Percentiles rank a stretch among this genome's conserved stretches.
These are phyloP conservation scores for Drosophila varians DNA, from an alignment of 1,140 invertebrate species.

Conservation along the genomic window DNA sequence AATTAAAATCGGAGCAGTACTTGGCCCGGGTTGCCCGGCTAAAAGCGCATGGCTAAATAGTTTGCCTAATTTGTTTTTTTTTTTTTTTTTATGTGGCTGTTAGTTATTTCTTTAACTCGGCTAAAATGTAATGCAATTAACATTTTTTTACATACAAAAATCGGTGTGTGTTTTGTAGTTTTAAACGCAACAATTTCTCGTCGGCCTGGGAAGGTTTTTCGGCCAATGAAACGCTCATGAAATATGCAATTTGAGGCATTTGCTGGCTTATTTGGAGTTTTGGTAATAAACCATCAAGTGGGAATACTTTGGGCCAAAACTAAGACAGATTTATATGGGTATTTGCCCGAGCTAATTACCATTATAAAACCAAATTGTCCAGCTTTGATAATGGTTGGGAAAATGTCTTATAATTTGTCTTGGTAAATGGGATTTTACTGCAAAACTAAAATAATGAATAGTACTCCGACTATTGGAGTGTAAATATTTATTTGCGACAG, in stretches of 20 bases:
- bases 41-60: slow-evolving; percentile 69
- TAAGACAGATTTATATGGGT: slow-evolving; percentile 35
- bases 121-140: slow-evolving; percentile 75
- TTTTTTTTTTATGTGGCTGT: slow-evolving; percentile 22
- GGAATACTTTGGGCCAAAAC: slow-evolving; percentile 31
- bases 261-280: slow-evolving; percentile 23
- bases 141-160: slow-evolving; percentile 50
- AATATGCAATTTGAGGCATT: slow-evolving; percentile 58
- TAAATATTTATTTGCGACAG: not conserved
- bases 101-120: slow-evolving; percentile 12
- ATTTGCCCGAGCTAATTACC: not conserved
- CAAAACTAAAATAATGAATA: not conserved
- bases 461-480: not conserved
- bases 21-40: slow-evolving; percentile 69
- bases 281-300: slow-evolving; percentile 25
- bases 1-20: slow-evolving; percentile 77
- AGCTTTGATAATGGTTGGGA: not conserved
- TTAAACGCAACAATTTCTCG: slow-evolving; percentile 76
- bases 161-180: too few species aligned
- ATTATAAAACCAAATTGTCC: slow-evolving; percentile 1
- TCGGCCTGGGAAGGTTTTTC: slow-evolving; percentile 64
- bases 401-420: not conserved
- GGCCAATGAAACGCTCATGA: slow-evolving; percentile 48
- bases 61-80: slow-evolving; percentile 71
- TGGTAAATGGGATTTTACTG: slow-evolving; percentile 1